phyloP scores from a whole-genome alignment of 1,140 invertebrate genomes.

The Drosophila jambulina region DNA sequence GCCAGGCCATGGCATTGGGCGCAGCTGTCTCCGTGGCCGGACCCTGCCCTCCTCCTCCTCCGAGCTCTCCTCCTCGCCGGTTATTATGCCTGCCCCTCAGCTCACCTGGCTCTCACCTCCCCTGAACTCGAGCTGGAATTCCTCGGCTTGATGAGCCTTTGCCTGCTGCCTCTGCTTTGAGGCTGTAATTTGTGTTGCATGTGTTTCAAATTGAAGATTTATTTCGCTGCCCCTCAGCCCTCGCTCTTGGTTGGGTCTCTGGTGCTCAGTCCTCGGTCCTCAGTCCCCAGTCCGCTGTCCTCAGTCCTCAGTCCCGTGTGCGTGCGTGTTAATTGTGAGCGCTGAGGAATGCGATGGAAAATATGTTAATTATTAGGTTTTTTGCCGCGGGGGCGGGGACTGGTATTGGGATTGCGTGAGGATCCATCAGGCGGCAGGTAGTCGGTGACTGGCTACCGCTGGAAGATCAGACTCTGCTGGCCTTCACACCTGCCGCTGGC shows the following conservation, averaged over 20 bases:
- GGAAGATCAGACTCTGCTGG: conserved; percentile 8
- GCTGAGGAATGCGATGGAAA: conserved; percentile 82
- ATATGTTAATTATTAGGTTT: conserved; percentile 83
- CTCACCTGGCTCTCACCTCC: conserved; percentile 23
- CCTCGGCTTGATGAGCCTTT: conserved; percentile 72
- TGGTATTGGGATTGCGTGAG: conserved; percentile 48
- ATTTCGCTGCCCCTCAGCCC: conserved; percentile 56
- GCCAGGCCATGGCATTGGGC: conserved; percentile 61
- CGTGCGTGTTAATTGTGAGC: conserved; percentile 83
- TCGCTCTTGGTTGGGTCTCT: neutral
- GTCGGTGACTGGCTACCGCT: conserved; percentile 24
- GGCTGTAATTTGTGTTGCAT: conserved; percentile 83
- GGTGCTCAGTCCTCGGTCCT: neutral
- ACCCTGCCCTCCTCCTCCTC: conserved; percentile 19
- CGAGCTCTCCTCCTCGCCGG: conserved; percentile 17
- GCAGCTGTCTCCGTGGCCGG: conserved; percentile 61
- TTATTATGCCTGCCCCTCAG: conserved; percentile 16
- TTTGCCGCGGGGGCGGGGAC: conserved; percentile 47
- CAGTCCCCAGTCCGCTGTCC: neutral
- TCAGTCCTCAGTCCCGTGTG: conserved; percentile 30
- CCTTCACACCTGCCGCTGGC: conserved; percentile 65
- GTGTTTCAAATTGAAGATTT: conserved; percentile 84
- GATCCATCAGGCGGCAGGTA: conserved; percentile 40
- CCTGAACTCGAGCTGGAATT: conserved; percentile 42
- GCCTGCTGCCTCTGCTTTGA: conserved; percentile 52